Percentiles rank a stretch among this genome's conserved stretches.
phyloP scores from a whole-genome alignment of 2,113 vertebrate genomes.

The Vicugna pacos region DNA sequence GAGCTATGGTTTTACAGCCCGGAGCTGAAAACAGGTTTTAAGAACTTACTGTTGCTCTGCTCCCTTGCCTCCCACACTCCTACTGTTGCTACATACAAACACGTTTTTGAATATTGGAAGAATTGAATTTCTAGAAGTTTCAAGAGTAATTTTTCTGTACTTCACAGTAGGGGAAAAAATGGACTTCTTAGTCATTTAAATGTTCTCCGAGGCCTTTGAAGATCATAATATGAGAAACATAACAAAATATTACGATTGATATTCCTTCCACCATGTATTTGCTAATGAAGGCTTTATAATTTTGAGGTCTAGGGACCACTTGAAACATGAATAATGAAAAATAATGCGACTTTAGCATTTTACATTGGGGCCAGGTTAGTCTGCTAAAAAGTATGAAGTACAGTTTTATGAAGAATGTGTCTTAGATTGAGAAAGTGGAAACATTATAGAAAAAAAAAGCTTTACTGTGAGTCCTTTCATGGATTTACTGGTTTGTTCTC shows the following conservation, averaged over 20 bases:
- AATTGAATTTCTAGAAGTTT: slow-evolving; percentile 16
- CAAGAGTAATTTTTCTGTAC: neutral
- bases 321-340: slow-evolving; percentile 51
- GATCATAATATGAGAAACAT: slow-evolving; percentile 18
- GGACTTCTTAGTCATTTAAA: slow-evolving; percentile 47
- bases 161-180: slow-evolving; percentile 6
- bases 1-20: slow-evolving; percentile 27
- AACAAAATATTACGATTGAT: neutral
- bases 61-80: too few relatives aligned
- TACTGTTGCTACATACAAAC: neutral
- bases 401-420: slow-evolving; percentile 42
- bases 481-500: slow-evolving; percentile 77
- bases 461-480: slow-evolving; percentile 70
- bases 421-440: slow-evolving; percentile 53
- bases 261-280: slow-evolving; percentile 49
- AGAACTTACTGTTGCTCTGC: neutral
- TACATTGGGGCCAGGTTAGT: slow-evolving; percentile 50
- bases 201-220: slow-evolving; percentile 54
- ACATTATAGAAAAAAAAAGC: slow-evolving; percentile 50
- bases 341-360: slow-evolving; percentile 46
- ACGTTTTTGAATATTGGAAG: slow-evolving; percentile 3
- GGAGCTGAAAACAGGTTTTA: slow-evolving; percentile 28
- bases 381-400: neutral
- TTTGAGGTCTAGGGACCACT: slow-evolving; percentile 30
- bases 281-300: neutral